phyloP scores from a whole-genome alignment of 2,797 vertebrate species.

The Enteromius anoplus region DNA sequence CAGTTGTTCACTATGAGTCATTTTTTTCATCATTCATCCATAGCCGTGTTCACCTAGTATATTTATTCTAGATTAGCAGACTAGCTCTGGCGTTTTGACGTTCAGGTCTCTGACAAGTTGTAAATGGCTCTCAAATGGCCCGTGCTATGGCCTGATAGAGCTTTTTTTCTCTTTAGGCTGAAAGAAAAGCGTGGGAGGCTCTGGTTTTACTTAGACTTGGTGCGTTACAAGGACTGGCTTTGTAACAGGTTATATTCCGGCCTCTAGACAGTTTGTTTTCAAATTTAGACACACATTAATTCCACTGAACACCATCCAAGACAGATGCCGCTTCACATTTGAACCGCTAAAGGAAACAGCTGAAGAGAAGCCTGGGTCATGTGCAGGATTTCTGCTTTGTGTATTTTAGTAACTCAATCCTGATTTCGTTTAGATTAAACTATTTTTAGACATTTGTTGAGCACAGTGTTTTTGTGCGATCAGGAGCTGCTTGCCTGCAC shows the following conservation, averaged over 20 bases:
- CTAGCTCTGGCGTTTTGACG: not conserved
- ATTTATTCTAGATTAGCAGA: conserved; percentile 46
- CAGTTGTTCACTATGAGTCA: conserved; percentile 19
- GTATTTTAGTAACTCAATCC: conserved; percentile 38
- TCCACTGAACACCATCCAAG: conserved; percentile 40
- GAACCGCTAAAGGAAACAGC: conserved; percentile 31
- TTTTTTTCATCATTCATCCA: conserved; percentile 40
- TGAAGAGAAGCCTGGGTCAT: conserved; percentile 37
- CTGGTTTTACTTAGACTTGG: conserved; percentile 46
- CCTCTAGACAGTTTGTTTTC: conserved; percentile 53
- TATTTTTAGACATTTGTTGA: conserved; percentile 40
- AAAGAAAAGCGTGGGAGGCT: conserved; percentile 20
- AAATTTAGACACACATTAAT: conserved; percentile 37
- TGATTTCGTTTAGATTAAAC: conserved; percentile 32
- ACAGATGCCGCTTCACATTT: conserved; percentile 26
- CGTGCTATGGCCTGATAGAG: conserved; percentile 17
- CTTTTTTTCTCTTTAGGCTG: conserved; percentile 37
- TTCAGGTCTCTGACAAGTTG: conserved; percentile 48
- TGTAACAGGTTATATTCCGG: conserved; percentile 42
- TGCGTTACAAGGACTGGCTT: conserved; percentile 38
- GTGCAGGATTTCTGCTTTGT: conserved; percentile 39
- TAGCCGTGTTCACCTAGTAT: conserved; percentile 28
- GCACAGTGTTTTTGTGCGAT: conserved; percentile 34
- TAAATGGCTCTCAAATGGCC: conserved; percentile 49
- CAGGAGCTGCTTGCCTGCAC: conserved; percentile 1